phyloP scores from a whole-genome alignment of 1,140 invertebrate species.

The Drosophila trapezifrons region DNA sequence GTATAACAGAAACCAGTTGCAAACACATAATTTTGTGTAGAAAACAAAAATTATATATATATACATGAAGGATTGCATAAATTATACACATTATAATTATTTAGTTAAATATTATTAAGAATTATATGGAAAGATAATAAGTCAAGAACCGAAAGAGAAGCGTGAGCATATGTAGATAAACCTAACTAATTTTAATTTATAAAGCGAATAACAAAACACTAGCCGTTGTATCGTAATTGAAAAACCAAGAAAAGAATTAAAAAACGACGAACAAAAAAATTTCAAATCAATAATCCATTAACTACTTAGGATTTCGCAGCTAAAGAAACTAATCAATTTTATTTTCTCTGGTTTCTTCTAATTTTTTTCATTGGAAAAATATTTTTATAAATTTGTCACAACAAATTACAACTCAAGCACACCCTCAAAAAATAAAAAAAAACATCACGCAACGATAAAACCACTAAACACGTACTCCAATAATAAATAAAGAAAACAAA shows the following conservation, averaged over 20 bases:
- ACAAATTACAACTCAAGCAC: conserved; percentile 31
- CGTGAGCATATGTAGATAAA: conserved; percentile 75
- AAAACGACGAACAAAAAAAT: conserved; percentile 13
- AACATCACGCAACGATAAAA: conserved; percentile 22
- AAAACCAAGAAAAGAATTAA: conserved; percentile 29
- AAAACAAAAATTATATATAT: conserved; percentile 40
- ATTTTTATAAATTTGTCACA: conserved; percentile 13
- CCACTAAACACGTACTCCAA: conserved; percentile 15
- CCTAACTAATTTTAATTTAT: conserved; percentile 76
- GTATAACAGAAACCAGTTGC: conserved; percentile 40
- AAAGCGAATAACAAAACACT: conserved; percentile 58
- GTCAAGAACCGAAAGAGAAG: conserved; percentile 33
- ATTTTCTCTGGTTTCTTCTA: conserved; percentile 13
- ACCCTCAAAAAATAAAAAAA: conserved; percentile 16
- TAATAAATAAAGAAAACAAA: conserved; percentile 23
- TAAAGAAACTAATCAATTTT: conserved; percentile 1
- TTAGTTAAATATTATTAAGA: conserved; percentile 78
- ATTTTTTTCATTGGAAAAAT: not conserved
- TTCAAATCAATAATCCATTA: conserved; percentile 41
- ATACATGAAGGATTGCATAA: conserved; percentile 50
- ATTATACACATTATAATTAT: conserved; percentile 60
- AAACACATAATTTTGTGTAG: conserved; percentile 61
- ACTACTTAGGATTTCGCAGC: conserved; percentile 24
- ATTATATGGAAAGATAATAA: conserved; percentile 59
- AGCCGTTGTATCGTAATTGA: conserved; percentile 60